These are phyloP conservation scores for Loxodonta africana DNA, from an alignment of 2,113 vertebrate species.

Conservation along the genomic window DNA sequence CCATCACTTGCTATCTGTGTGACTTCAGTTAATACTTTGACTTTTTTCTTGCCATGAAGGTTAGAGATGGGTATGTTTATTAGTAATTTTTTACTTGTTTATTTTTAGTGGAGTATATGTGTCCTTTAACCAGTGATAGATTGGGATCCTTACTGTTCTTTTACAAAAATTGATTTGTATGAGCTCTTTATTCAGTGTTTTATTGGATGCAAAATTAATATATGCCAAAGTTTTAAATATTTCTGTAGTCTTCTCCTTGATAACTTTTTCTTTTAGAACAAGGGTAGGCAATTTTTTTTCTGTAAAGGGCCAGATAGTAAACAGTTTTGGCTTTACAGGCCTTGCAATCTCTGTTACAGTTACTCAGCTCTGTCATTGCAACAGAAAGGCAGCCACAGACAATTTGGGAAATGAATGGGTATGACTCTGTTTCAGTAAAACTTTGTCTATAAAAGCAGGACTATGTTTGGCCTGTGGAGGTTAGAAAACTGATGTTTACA, in stretches of 20 bases:
- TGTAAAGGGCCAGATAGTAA: background rate
- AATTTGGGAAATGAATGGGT: background rate
- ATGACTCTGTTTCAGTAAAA: background rate
- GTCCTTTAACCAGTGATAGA: background rate
- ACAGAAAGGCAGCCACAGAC: background rate
- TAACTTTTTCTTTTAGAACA: background rate
- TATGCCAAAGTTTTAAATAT: background rate
- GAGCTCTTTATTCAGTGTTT: background rate
- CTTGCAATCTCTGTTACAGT: background rate
- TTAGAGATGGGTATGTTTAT: background rate
- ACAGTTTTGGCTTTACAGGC: background rate
- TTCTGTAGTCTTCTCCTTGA: background rate
- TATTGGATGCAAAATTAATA: background rate
- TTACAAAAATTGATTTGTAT: conserved; percentile 4
- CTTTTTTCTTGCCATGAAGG: background rate
- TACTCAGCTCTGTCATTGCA: background rate
- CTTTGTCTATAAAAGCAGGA: conserved; percentile 10
- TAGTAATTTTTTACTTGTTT: background rate
- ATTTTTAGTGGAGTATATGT: conserved; percentile 22
- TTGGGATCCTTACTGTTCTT: conserved; percentile 18
- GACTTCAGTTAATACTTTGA: conserved; percentile 16
- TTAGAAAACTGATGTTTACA: conserved; percentile 49
- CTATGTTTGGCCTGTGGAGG: background rate
- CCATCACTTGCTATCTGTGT: background rate
- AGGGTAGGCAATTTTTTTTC: background rate